Percentiles rank a stretch among this genome's conserved stretches.
Evolutionary conservation across 2,888 invertebrate species (phyloP).

Genomic region (Polietes domitor): DNA sequence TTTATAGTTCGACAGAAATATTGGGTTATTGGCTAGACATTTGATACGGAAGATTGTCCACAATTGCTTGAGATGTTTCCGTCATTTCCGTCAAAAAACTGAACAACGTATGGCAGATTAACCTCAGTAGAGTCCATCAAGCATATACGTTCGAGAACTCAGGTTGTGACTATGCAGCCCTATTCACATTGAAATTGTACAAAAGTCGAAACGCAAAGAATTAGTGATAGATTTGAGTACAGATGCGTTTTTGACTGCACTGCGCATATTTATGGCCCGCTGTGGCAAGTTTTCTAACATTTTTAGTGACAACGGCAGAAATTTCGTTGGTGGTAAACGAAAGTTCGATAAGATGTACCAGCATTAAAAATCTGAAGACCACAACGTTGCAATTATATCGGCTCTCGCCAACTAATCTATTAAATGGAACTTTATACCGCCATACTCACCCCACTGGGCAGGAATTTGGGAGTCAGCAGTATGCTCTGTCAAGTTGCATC

Average conservation of each 20-base stretch:
- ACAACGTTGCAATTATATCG: not conserved
- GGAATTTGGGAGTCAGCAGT: slow-evolving; percentile 61
- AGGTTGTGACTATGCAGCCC: slow-evolving; percentile 47
- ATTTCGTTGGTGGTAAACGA: slow-evolving; percentile 61
- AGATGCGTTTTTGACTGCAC: slow-evolving; percentile 58
- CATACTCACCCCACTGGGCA: not conserved
- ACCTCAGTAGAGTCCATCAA: slow-evolving; percentile 19
- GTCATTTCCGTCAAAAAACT: slow-evolving; percentile 22
- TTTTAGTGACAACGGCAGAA: slow-evolving; percentile 61
- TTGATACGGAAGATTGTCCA: slow-evolving; percentile 40
- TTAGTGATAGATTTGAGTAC: slow-evolving; percentile 56
- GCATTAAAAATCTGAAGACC: not conserved
- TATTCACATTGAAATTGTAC: slow-evolving; percentile 33
- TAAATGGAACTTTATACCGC: slow-evolving; percentile 57
- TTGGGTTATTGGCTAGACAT: slow-evolving; percentile 53
- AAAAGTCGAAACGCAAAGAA: slow-evolving; percentile 38
- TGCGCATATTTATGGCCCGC: slow-evolving; percentile 51
- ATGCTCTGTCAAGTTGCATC: slow-evolving; percentile 60
- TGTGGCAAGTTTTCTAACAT: slow-evolving; percentile 55
- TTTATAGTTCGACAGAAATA: slow-evolving; percentile 49
- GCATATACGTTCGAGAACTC: slow-evolving; percentile 29
- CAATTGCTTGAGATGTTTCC: slow-evolving; percentile 47
- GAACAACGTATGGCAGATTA: slow-evolving; percentile 49
- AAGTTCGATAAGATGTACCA: slow-evolving; percentile 12
- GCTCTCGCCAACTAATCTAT: slow-evolving; percentile 59